Evolutionary conservation across 2,797 vertebrate species (phyloP), one percentile per base, ranked within the genome.

Genomic region (Trachurus trachurus): DNA sequence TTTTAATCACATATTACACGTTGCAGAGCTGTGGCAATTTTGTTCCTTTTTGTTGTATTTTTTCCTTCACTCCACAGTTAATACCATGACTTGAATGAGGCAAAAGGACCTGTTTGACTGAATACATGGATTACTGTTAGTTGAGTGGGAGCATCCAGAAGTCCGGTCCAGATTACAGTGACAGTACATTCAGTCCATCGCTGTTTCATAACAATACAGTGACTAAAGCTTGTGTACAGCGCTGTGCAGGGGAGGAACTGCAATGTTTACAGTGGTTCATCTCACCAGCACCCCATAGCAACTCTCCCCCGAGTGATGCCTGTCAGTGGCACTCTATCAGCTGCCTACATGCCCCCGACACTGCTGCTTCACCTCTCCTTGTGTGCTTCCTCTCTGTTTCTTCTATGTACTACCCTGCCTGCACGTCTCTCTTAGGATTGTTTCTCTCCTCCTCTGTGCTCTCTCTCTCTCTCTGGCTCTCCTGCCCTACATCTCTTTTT

Each of bases 251-350:
- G 67, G 75, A 86, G 78, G 78, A 80, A 79, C 66, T 34, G 57
- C 66, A 73, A 80, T 81, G 87, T 88, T 87, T 90, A 77, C 68
- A 56, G 77, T 59, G 87, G 78, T 85, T 90, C 88, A 80, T 93
- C 88, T 80, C 58, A 68, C 57, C 84, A 80, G 74, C 71, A 77
- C 81, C 81, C 73, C 61, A 72, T 34, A 34, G 75, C 50, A 60
- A 80, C 88, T 87, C 71, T 49, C 75, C 87, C 88, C 82, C 86
- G 90, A 93, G 87, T 93, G 91, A 91, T 61, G 81, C 80, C 85
- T 92, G 92, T 92, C 91, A 91, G 70, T 89, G 90, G 86, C 89
- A 87, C 88, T 91, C 82, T 79, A 91, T 93, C 90, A 90, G 78
- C 89, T 87, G 87, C 90, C 88, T 79, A 88, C 88, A 86, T 76